Base-by-base conservation (phyloP, 1,140 invertebrate genomes). In the Chlorops oryzae region DNA sequence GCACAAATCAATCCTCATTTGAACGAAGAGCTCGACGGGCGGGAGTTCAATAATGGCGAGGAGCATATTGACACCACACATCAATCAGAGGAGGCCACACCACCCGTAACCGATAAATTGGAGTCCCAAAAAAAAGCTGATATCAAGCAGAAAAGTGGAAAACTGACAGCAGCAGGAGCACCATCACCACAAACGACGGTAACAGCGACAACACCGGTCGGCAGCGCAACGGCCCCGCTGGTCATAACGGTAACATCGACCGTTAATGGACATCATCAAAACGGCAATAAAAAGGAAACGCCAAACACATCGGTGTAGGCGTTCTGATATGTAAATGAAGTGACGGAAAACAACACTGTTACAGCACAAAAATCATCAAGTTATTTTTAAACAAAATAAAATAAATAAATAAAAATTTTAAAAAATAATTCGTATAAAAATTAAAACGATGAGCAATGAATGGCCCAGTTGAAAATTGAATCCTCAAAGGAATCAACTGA, bases 61-160 rank as follows among this genome's bases (percentile, higher is more conserved):
- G 64, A 70, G 55, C 64, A 70, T 46, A 70, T 67, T 37, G 64
- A 70, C 54, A 65, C 67, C 21, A 70, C 64, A 39, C 67, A 63
- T 7, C 66, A 70, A 34, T 63, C 63, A 9, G 67, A 65, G 51
- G 67, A 70, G 54, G 64, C 55, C 32, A 70, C 66, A 56, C 66
- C 66, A 39, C 66, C 66, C n/a, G 66, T 70, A 15, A 70, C 65
- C 21, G 66, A 70, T 45, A 70, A 70, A 20, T 27, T 70, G 55
- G 66, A 70, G 54, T 55, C 65, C 9, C 66, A 69, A 56, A 70
- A 63, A 54, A 70, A 70, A 50, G 62, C 66, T 12, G 66, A 70
- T 39, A 48, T 70, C 1, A 70, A 70, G 55, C 66, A 38, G 28
- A 56, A 52, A 42, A 58, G 57, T 38, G 60, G 12, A 12, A 49